Evolutionary conservation across 2,797 vertebrate genomes (phyloP), one percentile per base, ranked within the genome.

Genomic region (Centroberyx gerrardi): DNA sequence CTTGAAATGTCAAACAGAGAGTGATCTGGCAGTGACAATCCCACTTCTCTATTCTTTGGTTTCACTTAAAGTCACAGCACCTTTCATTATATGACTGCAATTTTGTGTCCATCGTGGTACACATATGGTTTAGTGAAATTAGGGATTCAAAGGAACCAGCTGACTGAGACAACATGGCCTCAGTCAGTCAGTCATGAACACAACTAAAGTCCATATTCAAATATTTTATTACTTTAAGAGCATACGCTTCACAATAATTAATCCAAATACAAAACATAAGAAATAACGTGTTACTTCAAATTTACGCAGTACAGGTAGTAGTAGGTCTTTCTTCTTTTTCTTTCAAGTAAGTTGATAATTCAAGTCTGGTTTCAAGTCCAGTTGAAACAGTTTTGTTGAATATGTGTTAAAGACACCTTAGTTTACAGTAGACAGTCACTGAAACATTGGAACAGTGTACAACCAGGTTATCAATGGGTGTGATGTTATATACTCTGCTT

Each of bases 211-310:
- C 29, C 31, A 33, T 38, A 58, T 58, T 56, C 27, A 82, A 69
- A 77, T 64, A 65, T 70, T 88, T 86, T 80, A 87, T 76, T 84
- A 51, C 5, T 73, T 78, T 71, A 71, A 44, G 17, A 72, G 12
- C 59, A 52, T 58, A 76, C 61, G 82, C 61, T 17, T 82, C 62
- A 58, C 29, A 76, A 2, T 62, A 27, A 58, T 71, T 72, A 65
- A 46, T 70, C 22, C 52, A 74, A 18, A 73, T 85, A 85, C 60
- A 62, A 42, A 52, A 62, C 31, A 63, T 15, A 74, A 17, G 70
- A 74, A 78, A 76, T 40, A 2, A 69, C 49, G 31, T 51, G 33
- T 64, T 40, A 36, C 29, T 0, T 67, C 28, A 12, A 52, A 29
- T 65, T 71, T n/a, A 58, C n/a, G 17, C 22, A 58, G 55, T 58